These are phyloP conservation scores for Thymallus thymallus DNA, from an alignment of 2,113 vertebrate genomes.

Conservation along the genomic window DNA sequence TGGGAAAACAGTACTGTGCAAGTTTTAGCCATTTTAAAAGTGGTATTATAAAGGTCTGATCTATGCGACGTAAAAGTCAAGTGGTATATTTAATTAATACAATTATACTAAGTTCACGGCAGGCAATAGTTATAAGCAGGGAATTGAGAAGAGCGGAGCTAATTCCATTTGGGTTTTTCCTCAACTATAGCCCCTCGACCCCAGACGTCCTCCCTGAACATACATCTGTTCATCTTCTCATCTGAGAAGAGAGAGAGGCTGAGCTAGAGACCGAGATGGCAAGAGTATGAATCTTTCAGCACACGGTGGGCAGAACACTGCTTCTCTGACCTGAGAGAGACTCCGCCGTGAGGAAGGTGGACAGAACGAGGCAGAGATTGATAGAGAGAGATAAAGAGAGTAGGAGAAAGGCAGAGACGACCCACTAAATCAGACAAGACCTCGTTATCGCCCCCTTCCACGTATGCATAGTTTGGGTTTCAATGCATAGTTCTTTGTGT, in stretches of 20 bases:
- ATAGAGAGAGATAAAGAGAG: not conserved
- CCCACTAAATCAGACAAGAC: too few relatives aligned
- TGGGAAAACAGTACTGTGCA: too few relatives aligned
- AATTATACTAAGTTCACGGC: not conserved
- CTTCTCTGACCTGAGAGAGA: slow-evolving; percentile 1
- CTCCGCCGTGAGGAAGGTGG: slow-evolving; percentile 6
- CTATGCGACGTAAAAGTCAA: too few relatives aligned
- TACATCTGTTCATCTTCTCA: not conserved
- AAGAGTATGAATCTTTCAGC: not conserved
- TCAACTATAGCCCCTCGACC: not conserved
- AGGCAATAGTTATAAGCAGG: not conserved
- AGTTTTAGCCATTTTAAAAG: too few relatives aligned
- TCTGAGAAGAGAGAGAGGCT: not conserved
- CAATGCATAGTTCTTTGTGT: not conserved
- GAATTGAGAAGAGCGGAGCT: not conserved
- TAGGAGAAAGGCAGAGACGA: not conserved
- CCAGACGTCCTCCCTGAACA: not conserved
- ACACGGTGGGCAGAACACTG: not conserved
- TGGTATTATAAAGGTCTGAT: too few relatives aligned
- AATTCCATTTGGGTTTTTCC: not conserved
- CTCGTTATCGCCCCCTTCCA: slow-evolving; percentile 4
- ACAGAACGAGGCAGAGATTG: not conserved
- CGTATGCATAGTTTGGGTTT: not conserved
- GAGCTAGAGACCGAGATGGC: not conserved
- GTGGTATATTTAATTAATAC: not conserved